These are phyloP conservation scores for Pachycephus smyrnensis DNA, from an alignment of 2,888 invertebrate genomes.

Conservation along the genomic window DNA sequence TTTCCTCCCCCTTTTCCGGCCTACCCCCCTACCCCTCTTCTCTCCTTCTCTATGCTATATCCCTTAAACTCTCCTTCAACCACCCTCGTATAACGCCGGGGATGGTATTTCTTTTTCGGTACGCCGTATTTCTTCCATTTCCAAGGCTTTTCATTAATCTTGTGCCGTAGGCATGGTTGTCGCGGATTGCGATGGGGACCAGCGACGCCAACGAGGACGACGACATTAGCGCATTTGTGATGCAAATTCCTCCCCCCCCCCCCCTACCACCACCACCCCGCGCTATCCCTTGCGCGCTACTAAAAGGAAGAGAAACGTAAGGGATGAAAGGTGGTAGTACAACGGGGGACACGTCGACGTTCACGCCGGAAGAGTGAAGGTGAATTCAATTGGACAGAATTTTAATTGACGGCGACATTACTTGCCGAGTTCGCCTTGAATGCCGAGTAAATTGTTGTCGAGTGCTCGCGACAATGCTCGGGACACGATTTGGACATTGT, in stretches of 20 bases:
- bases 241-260: slow-evolving; percentile 39
- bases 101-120: slow-evolving; percentile 20
- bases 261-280: slow-evolving; percentile 16
- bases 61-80: not conserved
- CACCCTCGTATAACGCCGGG: not conserved
- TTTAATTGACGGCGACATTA: slow-evolving; percentile 31
- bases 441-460: not conserved
- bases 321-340: too few relatives aligned
- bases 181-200: slow-evolving; percentile 23
- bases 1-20: not conserved
- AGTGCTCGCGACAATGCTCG: too few relatives aligned
- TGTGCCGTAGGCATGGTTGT: slow-evolving; percentile 24
- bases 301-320: too few relatives aligned
- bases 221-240: slow-evolving; percentile 51
- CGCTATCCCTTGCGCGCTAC: not conserved
- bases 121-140: slow-evolving; percentile 35
- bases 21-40: slow-evolving; percentile 9
- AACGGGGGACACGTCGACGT: slow-evolving; percentile 9
- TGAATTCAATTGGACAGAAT: slow-evolving; percentile 31
- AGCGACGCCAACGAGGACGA: slow-evolving; percentile 11
- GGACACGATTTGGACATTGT: not conserved
- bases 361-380: slow-evolving; percentile 17
- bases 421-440: not conserved
- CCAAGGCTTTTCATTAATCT: slow-evolving; percentile 49
- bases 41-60: not conserved